Percentiles rank a stretch among this genome's conserved stretches.
Evolutionary conservation across 2,113 vertebrate genomes (phyloP).

Genomic region (Scytalopus superciliaris): DNA sequence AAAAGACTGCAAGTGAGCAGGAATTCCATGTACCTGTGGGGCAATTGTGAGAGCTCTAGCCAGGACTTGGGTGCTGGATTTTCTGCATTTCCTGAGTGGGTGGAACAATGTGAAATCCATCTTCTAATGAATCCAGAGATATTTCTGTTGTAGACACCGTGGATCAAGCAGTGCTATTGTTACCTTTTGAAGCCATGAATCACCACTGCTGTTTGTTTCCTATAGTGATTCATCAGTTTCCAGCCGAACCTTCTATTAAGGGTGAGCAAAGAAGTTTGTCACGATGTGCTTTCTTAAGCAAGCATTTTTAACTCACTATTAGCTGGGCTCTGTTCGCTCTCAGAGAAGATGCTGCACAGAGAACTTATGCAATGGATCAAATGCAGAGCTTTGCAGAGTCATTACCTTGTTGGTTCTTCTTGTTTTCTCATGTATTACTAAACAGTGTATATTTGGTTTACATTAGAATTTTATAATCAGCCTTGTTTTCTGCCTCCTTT

Average conservation of each 20-base stretch:
- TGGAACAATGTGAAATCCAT: not conserved
- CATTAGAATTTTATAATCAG: not conserved
- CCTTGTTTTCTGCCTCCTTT: not conserved
- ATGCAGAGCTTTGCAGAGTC: not conserved
- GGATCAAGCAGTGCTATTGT: constrained; percentile 19
- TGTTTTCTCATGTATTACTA: not conserved
- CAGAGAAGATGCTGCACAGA: not conserved
- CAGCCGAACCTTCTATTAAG: constrained; percentile 25
- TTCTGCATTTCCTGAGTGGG: not conserved
- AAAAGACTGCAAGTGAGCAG: not conserved
- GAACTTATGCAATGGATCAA: not conserved
- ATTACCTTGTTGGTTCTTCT: not conserved
- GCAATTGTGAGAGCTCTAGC: not conserved
- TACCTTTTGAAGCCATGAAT: not conserved
- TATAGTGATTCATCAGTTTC: constrained; percentile 51
- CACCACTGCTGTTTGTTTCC: constrained; percentile 51
- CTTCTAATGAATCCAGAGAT: not conserved
- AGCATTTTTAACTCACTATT: not conserved
- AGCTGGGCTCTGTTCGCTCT: not conserved
- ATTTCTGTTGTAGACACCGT: not conserved
- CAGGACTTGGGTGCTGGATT: not conserved
- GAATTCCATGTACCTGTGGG: not conserved
- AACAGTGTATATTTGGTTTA: not conserved
- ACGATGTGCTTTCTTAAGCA: not conserved
- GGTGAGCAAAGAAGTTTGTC: constrained; percentile 46